These are phyloP conservation scores for Parotocinclus haroldoi DNA, from an alignment of 2,797 vertebrate species.

Conservation along the genomic window DNA sequence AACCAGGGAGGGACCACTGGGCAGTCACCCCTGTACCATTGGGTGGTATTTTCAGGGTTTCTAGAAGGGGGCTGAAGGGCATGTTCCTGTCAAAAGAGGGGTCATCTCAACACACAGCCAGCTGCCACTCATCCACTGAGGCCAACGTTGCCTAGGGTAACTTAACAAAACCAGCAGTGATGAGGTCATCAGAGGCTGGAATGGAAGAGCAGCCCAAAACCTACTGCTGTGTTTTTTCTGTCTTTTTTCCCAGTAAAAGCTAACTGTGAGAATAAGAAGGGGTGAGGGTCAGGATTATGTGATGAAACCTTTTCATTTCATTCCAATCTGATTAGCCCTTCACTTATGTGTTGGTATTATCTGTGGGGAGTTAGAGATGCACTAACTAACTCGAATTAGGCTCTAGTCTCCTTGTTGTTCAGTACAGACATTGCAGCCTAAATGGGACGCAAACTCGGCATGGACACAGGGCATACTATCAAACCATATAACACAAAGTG, in stretches of 20 bases:
- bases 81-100: conserved; percentile 55
- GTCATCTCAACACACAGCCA: conserved; percentile 51
- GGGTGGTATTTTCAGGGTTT: conserved; percentile 48
- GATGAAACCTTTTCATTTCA: conserved; percentile 44
- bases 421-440: too few relatives aligned
- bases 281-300: conserved; percentile 48
- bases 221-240: conserved; percentile 33
- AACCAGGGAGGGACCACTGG: background rate
- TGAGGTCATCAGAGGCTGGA: conserved; percentile 57
- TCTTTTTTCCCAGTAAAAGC: conserved; percentile 35
- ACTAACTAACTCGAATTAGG: conserved; percentile 54
- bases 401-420: conserved; percentile 38
- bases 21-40: conserved; percentile 25
- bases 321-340: conserved; percentile 57
- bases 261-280: conserved; percentile 24
- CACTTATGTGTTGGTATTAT: conserved; percentile 46
- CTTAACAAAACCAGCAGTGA: conserved; percentile 53
- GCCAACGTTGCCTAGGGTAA: conserved; percentile 52
- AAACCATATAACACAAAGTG: background rate
- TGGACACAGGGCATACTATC: background rate
- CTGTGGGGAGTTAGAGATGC: conserved; percentile 7
- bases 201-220: conserved; percentile 37
- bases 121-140: conserved; percentile 53
- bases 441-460: background rate
- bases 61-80: conserved; percentile 45